Conservation (phyloP, 2,888 invertebrate genomes). For the Acanthoscelides obtectus region DNA sequence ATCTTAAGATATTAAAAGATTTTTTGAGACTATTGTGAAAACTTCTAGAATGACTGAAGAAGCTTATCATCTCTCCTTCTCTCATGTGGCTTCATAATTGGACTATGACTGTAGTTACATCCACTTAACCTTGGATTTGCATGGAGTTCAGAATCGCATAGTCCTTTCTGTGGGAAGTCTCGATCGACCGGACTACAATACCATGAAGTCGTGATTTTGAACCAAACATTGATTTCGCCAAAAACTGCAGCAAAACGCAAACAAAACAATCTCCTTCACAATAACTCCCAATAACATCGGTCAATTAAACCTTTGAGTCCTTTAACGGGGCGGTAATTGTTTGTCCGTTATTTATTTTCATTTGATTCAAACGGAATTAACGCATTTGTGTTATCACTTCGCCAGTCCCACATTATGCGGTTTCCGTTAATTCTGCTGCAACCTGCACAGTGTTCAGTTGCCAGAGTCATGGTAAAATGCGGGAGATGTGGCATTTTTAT, state of each 20-base stretch:
- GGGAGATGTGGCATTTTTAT: too few relatives aligned
- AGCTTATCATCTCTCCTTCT: too few relatives aligned
- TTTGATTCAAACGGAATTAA: not conserved
- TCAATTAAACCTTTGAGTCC: not conserved
- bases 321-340: not conserved
- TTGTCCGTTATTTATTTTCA: not conserved
- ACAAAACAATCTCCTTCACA: not conserved
- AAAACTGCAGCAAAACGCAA: not conserved
- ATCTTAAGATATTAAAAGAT: too few relatives aligned
- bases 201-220: not conserved
- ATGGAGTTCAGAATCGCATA: too few relatives aligned
- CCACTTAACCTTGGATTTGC: too few relatives aligned
- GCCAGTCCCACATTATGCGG: not conserved
- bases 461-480: not conserved
- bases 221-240: not conserved
- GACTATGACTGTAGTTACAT: too few relatives aligned
- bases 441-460: not conserved
- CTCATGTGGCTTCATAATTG: too few relatives aligned
- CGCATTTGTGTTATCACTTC: not conserved
- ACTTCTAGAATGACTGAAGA: too few relatives aligned
- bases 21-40: too few relatives aligned
- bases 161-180: too few relatives aligned
- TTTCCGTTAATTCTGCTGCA: not conserved
- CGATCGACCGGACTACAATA: not conserved
- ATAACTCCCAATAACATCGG: not conserved